Evolutionary conservation across 2,113 vertebrate species (phyloP), one percentile per base, ranked within the genome.

Genomic region (Phalacrocorax pelagicus): DNA sequence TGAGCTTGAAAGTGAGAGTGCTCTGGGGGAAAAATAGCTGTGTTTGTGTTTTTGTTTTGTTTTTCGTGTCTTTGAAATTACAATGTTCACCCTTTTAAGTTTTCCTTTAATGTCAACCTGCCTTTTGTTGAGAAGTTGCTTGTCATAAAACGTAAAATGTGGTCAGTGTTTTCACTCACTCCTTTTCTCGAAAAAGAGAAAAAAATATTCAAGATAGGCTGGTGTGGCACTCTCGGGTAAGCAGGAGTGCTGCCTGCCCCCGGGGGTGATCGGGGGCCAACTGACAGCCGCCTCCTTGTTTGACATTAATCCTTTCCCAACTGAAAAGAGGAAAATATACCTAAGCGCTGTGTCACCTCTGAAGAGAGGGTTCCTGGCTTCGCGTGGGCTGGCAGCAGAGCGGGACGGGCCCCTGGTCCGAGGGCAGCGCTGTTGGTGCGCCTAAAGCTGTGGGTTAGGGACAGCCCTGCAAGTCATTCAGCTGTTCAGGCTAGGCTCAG

Each of bases 1-100:
- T 96, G 97, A 96, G 95, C 92, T 88, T 81, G 49, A 91, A 86
- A 91, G 94, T 71, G 88, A 85, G 63, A 94, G 89, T 88, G 81
- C 95, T 78, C 93, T 84, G 94, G 58, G 72, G 85, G 94, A 65
- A 77, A 92, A 96, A 96, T 34, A 89, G 92, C 92, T 94, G 86
- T 92, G 88, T 93, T 96, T 91, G 90, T 96, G 93, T 40, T 96
- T 96, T 91, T 96, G 92, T 96, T 81, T 97, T 97, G 85, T 82
- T 58, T 84, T 94, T 58, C 10, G 2, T 51, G 79, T 67, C 71
- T 92, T 86, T 63, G 81, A 96, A 94, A 86, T 74, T 84, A 94
- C 91, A 77, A 95, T 85, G 83, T 61, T 90, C 81, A 3, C 83
- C 51, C 88, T 90, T 78, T 40, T 55, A 62, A 84, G 90, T 61